phyloP scores from a whole-genome alignment of 2,888 invertebrate species.

The Torymus tubicola region DNA sequence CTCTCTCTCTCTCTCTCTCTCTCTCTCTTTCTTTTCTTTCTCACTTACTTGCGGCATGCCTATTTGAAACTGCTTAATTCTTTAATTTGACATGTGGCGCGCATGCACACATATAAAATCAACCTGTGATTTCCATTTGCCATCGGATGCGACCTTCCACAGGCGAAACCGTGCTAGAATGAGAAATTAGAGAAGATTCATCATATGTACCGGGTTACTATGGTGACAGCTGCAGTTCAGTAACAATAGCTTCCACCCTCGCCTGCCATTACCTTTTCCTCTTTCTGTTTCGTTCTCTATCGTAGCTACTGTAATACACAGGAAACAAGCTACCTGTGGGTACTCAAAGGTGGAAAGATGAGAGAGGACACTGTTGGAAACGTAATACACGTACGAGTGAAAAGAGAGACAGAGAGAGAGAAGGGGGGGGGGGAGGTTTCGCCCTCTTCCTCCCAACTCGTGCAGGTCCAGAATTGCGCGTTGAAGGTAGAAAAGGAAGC shows the following conservation, averaged over 20 bases:
- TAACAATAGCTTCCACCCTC: slow-evolving; percentile 5
- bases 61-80: too few relatives aligned
- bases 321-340: slow-evolving; percentile 31
- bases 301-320: neutral
- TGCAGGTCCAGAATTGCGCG: neutral
- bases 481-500: slow-evolving; percentile 29
- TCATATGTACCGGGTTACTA: neutral
- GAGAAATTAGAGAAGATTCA: slow-evolving; percentile 34
- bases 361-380: neutral
- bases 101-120: too few relatives aligned
- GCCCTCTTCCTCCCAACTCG: neutral
- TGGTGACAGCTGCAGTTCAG: neutral
- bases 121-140: too few relatives aligned
- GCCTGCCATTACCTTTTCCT: too few relatives aligned
- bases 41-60: too few relatives aligned
- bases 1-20: too few relatives aligned
- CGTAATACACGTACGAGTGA: neutral
- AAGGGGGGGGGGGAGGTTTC: slow-evolving; percentile 23
- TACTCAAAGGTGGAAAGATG: slow-evolving; percentile 21
- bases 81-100: too few relatives aligned
- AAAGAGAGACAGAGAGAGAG: neutral
- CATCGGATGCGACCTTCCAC: neutral
- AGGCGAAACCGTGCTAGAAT: slow-evolving; percentile 12
- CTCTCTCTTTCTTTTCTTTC: too few relatives aligned
- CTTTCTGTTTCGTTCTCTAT: neutral